A percentile compares a stretch with the other conserved stretches of the same genome.
These are phyloP conservation scores for Hylyphantes graminicola DNA, from an alignment of 1,140 invertebrate genomes.

Conservation along the genomic window DNA sequence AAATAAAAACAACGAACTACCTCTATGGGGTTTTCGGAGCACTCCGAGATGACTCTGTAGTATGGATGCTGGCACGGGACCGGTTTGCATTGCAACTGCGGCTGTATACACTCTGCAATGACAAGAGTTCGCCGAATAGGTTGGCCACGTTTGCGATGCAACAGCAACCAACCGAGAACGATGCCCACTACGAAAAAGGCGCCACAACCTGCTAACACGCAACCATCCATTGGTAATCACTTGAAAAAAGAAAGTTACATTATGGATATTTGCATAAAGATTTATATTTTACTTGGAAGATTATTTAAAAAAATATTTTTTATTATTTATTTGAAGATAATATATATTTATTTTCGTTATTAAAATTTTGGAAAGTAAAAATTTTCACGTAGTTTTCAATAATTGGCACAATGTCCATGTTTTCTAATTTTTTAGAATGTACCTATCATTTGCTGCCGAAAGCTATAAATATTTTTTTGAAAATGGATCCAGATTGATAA, in stretches of 20 bases:
- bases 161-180: slow-evolving; percentile 27
- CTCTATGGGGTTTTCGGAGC: background rate
- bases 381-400: no score
- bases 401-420: no score
- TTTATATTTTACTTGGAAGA: background rate
- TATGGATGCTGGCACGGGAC: slow-evolving; percentile 59
- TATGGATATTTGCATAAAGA: background rate
- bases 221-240: slow-evolving; percentile 20
- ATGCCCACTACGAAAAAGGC: slow-evolving; percentile 10
- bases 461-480: no score
- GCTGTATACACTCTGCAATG: slow-evolving; percentile 40
- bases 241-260: background rate
- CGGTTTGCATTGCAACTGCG: slow-evolving; percentile 34
- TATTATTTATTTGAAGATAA: background rate
- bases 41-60: slow-evolving; percentile 56
- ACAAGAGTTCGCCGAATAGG: slow-evolving; percentile 7
- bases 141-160: background rate
- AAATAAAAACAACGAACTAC: no score
- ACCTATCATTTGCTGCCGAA: no score
- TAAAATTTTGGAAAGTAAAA: no score
- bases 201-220: slow-evolving; percentile 13
- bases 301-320: background rate
- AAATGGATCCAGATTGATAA: no score
- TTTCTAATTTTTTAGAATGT: no score
- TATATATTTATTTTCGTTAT: background rate